phyloP scores from a whole-genome alignment of 2,113 vertebrate genomes.

The Cervus canadensis region DNA sequence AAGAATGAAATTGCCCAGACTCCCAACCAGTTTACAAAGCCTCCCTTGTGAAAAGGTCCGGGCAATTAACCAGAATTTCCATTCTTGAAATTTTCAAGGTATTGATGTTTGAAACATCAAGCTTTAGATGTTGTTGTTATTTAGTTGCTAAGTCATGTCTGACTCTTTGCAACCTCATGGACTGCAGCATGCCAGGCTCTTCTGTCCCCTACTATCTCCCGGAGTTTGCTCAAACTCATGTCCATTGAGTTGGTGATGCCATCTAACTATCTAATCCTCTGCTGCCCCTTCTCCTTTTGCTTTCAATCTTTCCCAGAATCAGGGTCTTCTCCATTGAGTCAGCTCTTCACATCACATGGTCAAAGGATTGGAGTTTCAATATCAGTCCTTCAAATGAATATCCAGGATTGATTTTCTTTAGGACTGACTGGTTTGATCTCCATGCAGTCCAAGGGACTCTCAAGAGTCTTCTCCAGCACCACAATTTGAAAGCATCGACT shows the following conservation, averaged over 20 bases:
- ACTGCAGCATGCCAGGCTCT: not conserved
- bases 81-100: not conserved
- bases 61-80: not conserved
- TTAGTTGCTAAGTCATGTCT: not conserved
- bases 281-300: not conserved
- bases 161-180: not conserved
- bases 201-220: not conserved
- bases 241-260: not conserved
- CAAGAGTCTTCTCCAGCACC: not conserved
- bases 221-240: not conserved
- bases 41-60: not conserved
- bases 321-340: not conserved
- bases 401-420: not conserved
- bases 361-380: not conserved
- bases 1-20: slow-evolving; percentile 21
- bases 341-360: not conserved
- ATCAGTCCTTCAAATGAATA: not conserved
- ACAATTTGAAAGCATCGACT: not conserved
- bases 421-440: not conserved
- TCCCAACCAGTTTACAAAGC: slow-evolving; percentile 17
- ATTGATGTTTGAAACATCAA: not conserved
- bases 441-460: not conserved
- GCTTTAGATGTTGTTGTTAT: not conserved
- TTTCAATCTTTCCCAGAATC: not conserved
- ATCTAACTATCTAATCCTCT: not conserved